Evolutionary conservation across 2,797 vertebrate genomes (phyloP), one percentile per base, ranked within the genome.

Genomic region (Agapornis canus): DNA sequence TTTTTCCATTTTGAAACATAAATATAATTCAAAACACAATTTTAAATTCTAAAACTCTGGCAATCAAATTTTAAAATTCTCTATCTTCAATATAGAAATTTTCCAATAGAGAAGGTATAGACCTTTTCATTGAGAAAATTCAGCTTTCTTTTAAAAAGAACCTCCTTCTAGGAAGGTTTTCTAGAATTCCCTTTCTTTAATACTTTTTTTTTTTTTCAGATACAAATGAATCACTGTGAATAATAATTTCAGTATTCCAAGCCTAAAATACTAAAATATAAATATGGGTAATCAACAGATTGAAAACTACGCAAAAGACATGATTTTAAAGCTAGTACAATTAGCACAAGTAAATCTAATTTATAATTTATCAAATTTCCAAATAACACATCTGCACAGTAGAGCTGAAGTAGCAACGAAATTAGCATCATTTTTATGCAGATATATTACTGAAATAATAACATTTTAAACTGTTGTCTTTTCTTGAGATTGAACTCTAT

Each of bases 251-350:
- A 35, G 5, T 72, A 85, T 59, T 37, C 11, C 27, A 86, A 6
- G 64, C 4, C 37, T 51, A 51, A 70, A 91, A 59, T 25, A 54
- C 2, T 54, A 10, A 82, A 87, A 70, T 43, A 59, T 27, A 78
- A 47, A 56, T 65, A 56, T 0, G 0, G 10, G 8, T n/a, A 82
- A 64, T 71, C 32, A 61, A 35, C 2, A 1, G 9, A 51, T 11
- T 5, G 20, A 77, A 82, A 70, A 66, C 0, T 29, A 89, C 1
- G 0, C 23, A 4, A 47, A 57, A 35, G 32, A n/a, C 3, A 48
- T 20, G 25, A 37, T 70, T 69, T 77, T 49, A 66, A 93, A 87
- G 10, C 27, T 13, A 42, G 9, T 52, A 20, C 5, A 83, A 64
- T 42, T 54, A 63, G 13, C 52, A 71, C 5, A 85, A 42, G 3